Conservation (phyloP, 1,140 invertebrate species). For the Varroa destructor region DNA sequence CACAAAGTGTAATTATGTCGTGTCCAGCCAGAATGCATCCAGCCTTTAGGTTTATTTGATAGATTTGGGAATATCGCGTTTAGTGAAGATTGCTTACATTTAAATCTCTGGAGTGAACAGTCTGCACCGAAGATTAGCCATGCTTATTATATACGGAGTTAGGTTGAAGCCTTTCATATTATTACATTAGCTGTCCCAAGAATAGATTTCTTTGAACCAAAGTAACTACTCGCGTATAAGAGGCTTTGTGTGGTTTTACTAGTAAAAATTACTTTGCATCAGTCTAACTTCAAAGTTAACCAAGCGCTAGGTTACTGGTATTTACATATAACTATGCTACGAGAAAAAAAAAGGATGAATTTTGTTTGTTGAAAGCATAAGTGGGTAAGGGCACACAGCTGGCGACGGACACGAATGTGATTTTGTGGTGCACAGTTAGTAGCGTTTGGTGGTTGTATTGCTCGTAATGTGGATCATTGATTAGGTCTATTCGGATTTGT, state of each 20-base stretch:
- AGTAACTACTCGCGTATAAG: no score
- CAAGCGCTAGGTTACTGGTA: no score
- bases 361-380: no score
- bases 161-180: no score
- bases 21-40: constrained; percentile 4
- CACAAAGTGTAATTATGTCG: no score
- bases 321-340: no score
- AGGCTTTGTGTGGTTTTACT: no score
- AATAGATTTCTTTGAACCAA: no score
- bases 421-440: constrained; percentile 5
- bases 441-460: constrained; percentile 4
- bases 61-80: neutral
- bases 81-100: neutral
- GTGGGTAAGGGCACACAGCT: constrained; percentile 8
- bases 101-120: constrained; percentile 4
- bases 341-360: no score
- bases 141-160: constrained; percentile 11
- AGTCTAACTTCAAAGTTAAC: no score
- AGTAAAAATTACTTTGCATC: no score
- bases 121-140: neutral
- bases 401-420: constrained; percentile 21
- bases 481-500: constrained; percentile 14
- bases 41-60: neutral
- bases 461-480: neutral
- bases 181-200: no score